These are phyloP conservation scores for Axinella damicornis DNA, from an alignment of 37 sponge, comb jelly and placozoan species.

Conservation along the genomic window DNA sequence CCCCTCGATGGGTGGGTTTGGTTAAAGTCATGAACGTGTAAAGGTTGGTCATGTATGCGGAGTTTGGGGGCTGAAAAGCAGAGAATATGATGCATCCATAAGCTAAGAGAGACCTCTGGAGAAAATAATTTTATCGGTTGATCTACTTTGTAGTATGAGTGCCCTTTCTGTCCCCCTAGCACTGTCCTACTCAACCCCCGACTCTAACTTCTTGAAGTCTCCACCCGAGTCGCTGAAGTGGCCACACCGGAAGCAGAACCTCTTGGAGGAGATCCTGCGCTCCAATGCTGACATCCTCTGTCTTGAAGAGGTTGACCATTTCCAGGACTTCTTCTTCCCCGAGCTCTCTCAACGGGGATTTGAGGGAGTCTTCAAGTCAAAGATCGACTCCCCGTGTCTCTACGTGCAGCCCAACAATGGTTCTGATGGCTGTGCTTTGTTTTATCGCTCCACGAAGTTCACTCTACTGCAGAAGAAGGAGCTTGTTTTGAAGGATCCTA, in stretches of 20 bases:
- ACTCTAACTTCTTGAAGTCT: constrained; percentile 35
- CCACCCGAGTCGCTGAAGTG: constrained; percentile 42
- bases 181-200: constrained; percentile 23
- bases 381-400: constrained; percentile 66
- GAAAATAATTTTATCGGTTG: no score
- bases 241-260: constrained; percentile 28
- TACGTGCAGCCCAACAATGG: constrained; percentile 57
- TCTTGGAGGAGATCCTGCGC: constrained; percentile 56
- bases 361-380: constrained; percentile 56
- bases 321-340: constrained; percentile 69
- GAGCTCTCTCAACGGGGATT: constrained; percentile 48
- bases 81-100: no score
- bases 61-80: no score
- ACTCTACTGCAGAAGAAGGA: constrained; percentile 37
- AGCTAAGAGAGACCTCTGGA: no score
- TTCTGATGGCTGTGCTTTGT: constrained; percentile 86
- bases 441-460: constrained; percentile 48
- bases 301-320: constrained; percentile 82
- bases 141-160: not conserved
- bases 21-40: no score
- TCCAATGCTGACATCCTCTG: constrained; percentile 74
- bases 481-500: constrained; percentile 7
- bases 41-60: no score
- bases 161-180: constrained; percentile 6
- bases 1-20: no score